A percentile compares a stretch with the other conserved stretches of the same genome.
phyloP scores from a whole-genome alignment of 2,797 vertebrate species.

The Pteropus rufus region DNA sequence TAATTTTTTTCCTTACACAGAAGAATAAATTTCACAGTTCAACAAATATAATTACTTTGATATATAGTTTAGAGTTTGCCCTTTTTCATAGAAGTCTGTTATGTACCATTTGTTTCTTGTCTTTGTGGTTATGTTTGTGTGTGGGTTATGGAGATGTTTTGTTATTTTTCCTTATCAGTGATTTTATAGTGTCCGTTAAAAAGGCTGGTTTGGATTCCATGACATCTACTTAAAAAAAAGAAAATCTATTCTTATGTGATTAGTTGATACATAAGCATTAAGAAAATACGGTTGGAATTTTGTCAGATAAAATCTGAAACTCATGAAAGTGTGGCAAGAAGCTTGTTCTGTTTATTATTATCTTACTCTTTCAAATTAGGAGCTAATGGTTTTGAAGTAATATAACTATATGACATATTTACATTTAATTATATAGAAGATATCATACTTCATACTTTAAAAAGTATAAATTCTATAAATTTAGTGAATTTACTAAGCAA shows the following conservation, averaged over 20 bases:
- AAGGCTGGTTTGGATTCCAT: neutral
- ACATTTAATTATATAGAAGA: neutral
- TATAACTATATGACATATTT: neutral
- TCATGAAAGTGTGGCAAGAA: neutral
- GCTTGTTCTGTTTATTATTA: neutral
- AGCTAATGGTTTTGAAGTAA: slow-evolving; percentile 24
- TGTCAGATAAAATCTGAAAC: neutral
- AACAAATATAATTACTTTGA: neutral
- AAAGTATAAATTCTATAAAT: neutral
- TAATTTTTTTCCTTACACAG: neutral
- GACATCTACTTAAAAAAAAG: slow-evolving; percentile 7
- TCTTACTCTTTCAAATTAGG: neutral
- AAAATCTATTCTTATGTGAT: neutral
- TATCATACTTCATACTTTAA: neutral
- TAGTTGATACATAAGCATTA: neutral
- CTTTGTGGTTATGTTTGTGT: slow-evolving; percentile 45
- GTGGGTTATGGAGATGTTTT: neutral
- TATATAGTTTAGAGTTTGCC: neutral
- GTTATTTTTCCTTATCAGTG: neutral
- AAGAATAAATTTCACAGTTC: neutral
- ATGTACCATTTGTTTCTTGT: slow-evolving; percentile 37
- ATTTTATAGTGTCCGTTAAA: neutral
- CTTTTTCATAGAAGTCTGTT: neutral
- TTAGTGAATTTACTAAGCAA: slow-evolving; percentile 22
- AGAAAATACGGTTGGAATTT: slow-evolving; percentile 14